These are phyloP conservation scores for Listrodromus nycthemerus DNA, from an alignment of 2,888 invertebrate species.

Conservation along the genomic window DNA sequence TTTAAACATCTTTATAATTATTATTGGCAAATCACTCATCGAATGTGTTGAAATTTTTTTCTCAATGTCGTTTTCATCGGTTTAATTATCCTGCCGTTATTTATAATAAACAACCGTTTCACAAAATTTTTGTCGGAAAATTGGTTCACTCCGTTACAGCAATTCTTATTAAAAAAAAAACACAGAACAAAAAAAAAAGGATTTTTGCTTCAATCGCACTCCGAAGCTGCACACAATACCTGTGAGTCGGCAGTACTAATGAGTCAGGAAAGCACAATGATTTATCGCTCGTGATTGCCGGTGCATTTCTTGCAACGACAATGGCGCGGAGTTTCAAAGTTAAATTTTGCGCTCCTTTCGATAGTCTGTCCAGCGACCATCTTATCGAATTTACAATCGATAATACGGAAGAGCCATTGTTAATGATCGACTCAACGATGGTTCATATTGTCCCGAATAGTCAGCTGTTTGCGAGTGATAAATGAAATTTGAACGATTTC, in stretches of 20 bases:
- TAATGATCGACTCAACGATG: background rate
- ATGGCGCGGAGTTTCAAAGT: constrained; percentile 15
- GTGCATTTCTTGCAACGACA: constrained; percentile 10
- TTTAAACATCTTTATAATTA: background rate
- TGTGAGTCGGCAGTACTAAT: constrained; percentile 5
- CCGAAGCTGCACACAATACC: background rate
- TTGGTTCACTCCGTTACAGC: background rate
- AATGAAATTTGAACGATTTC: background rate
- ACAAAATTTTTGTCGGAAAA: background rate
- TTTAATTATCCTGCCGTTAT: background rate
- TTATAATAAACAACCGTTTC: background rate
- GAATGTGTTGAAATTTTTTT: background rate
- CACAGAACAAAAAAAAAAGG: too few species aligned
- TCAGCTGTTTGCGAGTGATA: background rate
- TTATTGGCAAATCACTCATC: background rate
- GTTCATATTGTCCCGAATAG: background rate
- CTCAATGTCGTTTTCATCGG: background rate
- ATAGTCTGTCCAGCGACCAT: background rate
- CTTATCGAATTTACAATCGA: constrained; percentile 3
- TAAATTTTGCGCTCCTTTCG: constrained; percentile 11
- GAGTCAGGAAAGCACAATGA: constrained; percentile 16
- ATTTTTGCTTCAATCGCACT: constrained; percentile 2
- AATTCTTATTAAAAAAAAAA: background rate
- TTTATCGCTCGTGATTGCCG: constrained; percentile 11
- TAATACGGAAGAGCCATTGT: background rate